Conservation (phyloP, 2,888 invertebrate genomes). For the Hirtodrosophila cameraria region DNA sequence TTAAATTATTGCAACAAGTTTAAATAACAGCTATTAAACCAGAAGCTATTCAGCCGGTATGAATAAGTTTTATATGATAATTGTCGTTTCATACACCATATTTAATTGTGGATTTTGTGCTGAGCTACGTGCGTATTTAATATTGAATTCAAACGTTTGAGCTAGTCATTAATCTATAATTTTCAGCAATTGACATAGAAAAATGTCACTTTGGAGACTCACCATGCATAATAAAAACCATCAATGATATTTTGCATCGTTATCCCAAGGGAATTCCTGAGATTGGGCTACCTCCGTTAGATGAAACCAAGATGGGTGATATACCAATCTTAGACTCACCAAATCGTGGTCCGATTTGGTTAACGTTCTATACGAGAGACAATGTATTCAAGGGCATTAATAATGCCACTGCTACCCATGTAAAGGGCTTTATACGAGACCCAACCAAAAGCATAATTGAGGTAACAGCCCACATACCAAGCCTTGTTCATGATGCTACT, state of each 20-base stretch:
- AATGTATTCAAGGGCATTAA: slow-evolving; percentile 45
- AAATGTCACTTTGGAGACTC: slow-evolving; percentile 56
- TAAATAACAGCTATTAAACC: neutral
- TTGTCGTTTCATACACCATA: slow-evolving; percentile 1
- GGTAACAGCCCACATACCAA: slow-evolving; percentile 48
- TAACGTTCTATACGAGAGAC: slow-evolving; percentile 27
- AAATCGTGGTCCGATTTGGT: slow-evolving; percentile 34
- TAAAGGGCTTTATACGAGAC: slow-evolving; percentile 58
- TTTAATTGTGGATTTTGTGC: neutral
- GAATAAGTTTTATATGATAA: slow-evolving; percentile 13
- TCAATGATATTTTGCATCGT: slow-evolving; percentile 42
- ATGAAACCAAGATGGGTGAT: slow-evolving; percentile 11
- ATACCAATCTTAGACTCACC: slow-evolving; percentile 2
- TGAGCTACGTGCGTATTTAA: slow-evolving; percentile 32
- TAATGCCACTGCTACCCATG: slow-evolving; percentile 49
- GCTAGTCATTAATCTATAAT: neutral
- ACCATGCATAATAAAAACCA: slow-evolving; percentile 34
- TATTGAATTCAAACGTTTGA: neutral
- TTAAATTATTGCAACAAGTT: slow-evolving; percentile 11
- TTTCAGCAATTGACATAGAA: slow-evolving; percentile 46
- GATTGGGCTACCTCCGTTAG: slow-evolving; percentile 49
- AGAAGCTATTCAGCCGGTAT: slow-evolving; percentile 17
- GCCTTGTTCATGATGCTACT: slow-evolving; percentile 28
- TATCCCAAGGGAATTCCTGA: slow-evolving; percentile 54
- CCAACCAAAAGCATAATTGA: slow-evolving; percentile 51